Evolutionary conservation across 2,888 invertebrate genomes (phyloP), one percentile per base, ranked within the genome.

Genomic region (Erynnis tages): DNA sequence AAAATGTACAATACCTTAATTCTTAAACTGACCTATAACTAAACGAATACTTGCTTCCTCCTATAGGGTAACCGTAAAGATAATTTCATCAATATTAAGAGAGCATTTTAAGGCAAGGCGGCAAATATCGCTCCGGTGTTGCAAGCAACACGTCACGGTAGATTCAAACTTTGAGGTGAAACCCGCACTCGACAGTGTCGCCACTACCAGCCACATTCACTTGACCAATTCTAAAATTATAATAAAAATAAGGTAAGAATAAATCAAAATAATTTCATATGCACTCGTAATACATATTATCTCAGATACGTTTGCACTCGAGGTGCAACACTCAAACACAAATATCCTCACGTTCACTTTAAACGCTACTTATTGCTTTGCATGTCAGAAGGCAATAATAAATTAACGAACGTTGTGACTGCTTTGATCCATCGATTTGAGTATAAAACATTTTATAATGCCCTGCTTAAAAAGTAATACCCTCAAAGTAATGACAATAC

Each of bases 71-170:
- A 89, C 89, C 85, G 87, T 85, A 78, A 76, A 76, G 79, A 82
- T 82, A 85, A 82, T 84, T 82, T 85, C 82, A 83, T 76, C 71
- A 73, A 71, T 72, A 82, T 75, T 65, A 72, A 88, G 89, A 89
- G 89, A 89, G 89, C 89, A 84, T 86, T 86, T 73, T 78, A 81
- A 87, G 86, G 88, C 86, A 85, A 86, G 82, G 79, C 66, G 74
- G 73, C 66, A 68, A 62, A 65, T 67, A 65, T 34, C 17, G 35
- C 6, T 2, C 8, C 29, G 11, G 21, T 14, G 48, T 29, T 16
- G 37, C 35, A 2, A 35, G 11, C 13, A 13, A 44, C 32, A 4
- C n/a, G 32, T 4, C 10, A 23, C 44, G 14, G n/a, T n/a, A 30
- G 25, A 41, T 43, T 25, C 25, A 34, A n/a, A 23, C 32, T 50